Percentiles rank a stretch among this genome's conserved stretches.
phyloP scores from a whole-genome alignment of 2,888 invertebrate genomes.

The Malachius bipustulatus region DNA sequence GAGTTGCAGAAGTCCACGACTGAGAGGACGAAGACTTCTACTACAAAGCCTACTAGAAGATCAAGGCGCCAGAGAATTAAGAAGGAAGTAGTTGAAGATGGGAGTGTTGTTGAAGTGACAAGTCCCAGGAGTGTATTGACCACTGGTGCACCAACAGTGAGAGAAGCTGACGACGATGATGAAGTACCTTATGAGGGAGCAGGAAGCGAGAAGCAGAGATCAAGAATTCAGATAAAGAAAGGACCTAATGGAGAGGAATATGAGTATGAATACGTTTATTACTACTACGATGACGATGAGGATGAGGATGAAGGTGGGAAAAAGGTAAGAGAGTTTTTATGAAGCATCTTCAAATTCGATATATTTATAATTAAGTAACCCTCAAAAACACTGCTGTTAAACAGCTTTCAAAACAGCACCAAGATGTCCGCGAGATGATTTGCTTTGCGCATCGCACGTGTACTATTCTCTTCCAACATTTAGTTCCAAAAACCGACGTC shows the following conservation, averaged over 20 bases:
- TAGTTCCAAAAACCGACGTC: too few species aligned
- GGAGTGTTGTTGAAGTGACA: slow-evolving; percentile 34
- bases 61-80: slow-evolving; percentile 22
- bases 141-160: slow-evolving; percentile 35
- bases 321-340: slow-evolving; percentile 1
- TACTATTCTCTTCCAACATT: too few species aligned
- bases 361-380: too few species aligned
- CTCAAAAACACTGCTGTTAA: too few species aligned
- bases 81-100: slow-evolving; percentile 26
- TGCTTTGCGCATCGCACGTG: too few species aligned
- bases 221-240: slow-evolving; percentile 72
- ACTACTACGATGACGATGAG: slow-evolving; percentile 78
- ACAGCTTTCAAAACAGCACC: too few species aligned
- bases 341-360: too few species aligned
- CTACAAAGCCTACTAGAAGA: slow-evolving; percentile 31
- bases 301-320: slow-evolving; percentile 38
- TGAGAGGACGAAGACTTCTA: slow-evolving; percentile 21
- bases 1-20: slow-evolving; percentile 27
- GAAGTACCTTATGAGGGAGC: slow-evolving; percentile 44
- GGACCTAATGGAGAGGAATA: slow-evolving; percentile 84
- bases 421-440: too few species aligned
- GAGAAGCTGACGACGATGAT: slow-evolving; percentile 26
- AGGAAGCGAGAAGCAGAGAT: slow-evolving; percentile 56
- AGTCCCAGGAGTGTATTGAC: slow-evolving; percentile 47
- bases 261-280: slow-evolving; percentile 85